Percentiles rank a stretch among this genome's conserved stretches.
Conservation (phyloP, 2,113 vertebrate species). For the Dicrurus megarhynchus region DNA sequence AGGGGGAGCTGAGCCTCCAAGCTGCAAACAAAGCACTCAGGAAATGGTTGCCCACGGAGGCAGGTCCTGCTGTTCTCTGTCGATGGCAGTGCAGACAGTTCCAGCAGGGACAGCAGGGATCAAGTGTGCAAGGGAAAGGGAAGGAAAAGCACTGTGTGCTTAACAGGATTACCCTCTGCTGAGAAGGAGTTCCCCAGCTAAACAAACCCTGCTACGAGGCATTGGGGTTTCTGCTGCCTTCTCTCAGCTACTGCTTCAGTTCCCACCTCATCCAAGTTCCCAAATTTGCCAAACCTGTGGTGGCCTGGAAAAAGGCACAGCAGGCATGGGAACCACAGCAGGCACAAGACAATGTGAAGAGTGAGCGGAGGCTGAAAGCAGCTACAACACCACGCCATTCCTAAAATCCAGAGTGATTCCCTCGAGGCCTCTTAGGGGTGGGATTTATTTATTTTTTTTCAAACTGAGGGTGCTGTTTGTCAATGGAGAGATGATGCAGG, state of each 20-base stretch:
- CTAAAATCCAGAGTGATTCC: background rate
- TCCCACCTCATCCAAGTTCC: background rate
- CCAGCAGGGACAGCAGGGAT: background rate
- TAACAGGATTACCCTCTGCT: background rate
- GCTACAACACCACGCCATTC: background rate
- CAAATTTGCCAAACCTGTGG: background rate
- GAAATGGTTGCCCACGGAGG: background rate
- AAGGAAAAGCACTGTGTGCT: background rate
- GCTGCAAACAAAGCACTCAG: background rate
- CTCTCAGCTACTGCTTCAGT: background rate
- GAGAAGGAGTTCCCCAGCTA: background rate
- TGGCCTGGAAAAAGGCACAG: background rate
- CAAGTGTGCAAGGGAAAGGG: background rate
- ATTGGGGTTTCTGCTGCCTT: background rate
- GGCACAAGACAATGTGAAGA: background rate
- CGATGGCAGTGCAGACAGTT: accelerated
- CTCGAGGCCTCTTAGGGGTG: background rate
- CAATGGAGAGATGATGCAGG: background rate
- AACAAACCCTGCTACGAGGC: accelerated
- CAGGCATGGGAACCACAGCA: background rate
- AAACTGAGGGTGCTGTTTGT: background rate
- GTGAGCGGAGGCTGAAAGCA: background rate
- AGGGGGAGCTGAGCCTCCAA: background rate
- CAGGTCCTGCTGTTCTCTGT: background rate
- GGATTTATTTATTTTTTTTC: background rate